Base-by-base conservation (phyloP, 2,888 invertebrate genomes). In the Agrilus biguttatus region DNA sequence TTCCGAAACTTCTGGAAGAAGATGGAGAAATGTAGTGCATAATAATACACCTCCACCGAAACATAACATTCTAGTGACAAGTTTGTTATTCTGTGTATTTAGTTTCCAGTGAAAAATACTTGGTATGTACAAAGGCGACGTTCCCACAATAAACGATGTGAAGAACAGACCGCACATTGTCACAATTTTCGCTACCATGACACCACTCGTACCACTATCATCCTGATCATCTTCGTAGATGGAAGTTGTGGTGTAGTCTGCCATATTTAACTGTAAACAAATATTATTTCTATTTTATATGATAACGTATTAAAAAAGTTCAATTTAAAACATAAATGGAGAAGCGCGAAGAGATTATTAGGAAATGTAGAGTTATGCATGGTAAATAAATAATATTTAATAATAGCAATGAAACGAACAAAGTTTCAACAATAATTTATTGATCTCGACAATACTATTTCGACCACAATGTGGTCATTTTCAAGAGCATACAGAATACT, bases 41-140 rank as follows among this genome's bases (percentile, higher is more conserved):
- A 89, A 66, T 14, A 89, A 67, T 1, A 88, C 87, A 8, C 88
- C 88, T n/a, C 87, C 88, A 13, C 87, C 88, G 50, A 87, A 81
- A 40, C 62, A 60, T n/a, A 83, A 80, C 17, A 88, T 67, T 19
- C 85, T 62, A 14, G 79, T 72, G 8, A 72, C 74, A 5, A 66
- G 62, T 51, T 67, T 68, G 56, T 74, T 66, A 33, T 72, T 63
- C 46, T 65, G 65, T 1, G 71, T 69, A 14, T 71, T 69, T 10
- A 67, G 66, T 41, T 74, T 60, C 78, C 80, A 79, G 33, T 75
- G 71, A 51, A 83, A 73, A 61, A 72, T 75, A 53, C 67, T 75
- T 34, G 80, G 75, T 45, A 90, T 63, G 53, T 81, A 66, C 49
- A 87, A 70, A 0, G 91, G 90, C 21, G 80, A 58, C 7, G 80